Percentiles rank a stretch among this genome's conserved stretches.
phyloP scores from a whole-genome alignment of 2,113 vertebrate genomes.

The Corydoras sp. region DNA sequence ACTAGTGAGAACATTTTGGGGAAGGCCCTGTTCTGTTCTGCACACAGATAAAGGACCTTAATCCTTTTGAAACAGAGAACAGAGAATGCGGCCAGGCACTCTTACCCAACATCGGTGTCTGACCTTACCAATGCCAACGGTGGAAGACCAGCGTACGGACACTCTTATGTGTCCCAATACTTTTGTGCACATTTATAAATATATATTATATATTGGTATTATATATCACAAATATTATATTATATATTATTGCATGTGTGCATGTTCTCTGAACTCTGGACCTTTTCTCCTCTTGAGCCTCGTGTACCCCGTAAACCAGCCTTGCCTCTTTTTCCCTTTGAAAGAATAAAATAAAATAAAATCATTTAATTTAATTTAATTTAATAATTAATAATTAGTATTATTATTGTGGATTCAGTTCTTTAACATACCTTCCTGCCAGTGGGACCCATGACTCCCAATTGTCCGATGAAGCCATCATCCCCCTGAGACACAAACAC shows the following conservation, averaged over 20 bases:
- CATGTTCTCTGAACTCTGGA: conserved; percentile 47
- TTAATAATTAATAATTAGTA: no score
- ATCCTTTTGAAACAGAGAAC: neutral
- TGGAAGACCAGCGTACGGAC: no score
- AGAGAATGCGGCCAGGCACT: neutral
- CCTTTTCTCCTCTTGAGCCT: conserved; percentile 73
- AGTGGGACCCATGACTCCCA: conserved; percentile 58
- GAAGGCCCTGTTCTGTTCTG: neutral
- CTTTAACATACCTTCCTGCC: conserved; percentile 70
- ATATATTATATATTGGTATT: no score
- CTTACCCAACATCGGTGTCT: no score
- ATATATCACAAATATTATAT: no score
- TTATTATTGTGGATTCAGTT: no score
- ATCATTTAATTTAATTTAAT: no score
- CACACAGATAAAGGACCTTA: neutral
- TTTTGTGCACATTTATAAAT: no score
- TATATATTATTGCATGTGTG: neutral
- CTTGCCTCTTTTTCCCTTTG: conserved; percentile 78
- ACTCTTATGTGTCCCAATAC: no score
- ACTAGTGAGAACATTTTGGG: no score
- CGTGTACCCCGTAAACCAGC: conserved; percentile 64
- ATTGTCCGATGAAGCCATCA: conserved; percentile 55
- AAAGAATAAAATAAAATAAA: neutral
- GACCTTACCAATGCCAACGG: neutral
- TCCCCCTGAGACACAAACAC: conserved; percentile 63